Base-by-base conservation (phyloP, 2,888 invertebrate genomes). In the Trichacis sp. region DNA sequence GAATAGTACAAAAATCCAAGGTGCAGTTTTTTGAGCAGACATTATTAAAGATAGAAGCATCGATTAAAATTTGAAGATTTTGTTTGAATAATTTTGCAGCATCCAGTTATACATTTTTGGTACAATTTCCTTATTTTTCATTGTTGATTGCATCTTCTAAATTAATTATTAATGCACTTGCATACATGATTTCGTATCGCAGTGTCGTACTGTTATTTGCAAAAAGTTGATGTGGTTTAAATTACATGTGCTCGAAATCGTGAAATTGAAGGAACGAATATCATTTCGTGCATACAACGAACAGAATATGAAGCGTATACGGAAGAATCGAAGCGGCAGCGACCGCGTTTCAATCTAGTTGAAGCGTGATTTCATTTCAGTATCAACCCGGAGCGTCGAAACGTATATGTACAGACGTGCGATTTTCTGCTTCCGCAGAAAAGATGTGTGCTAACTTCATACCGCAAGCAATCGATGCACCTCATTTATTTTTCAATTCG, bases 351-450 rank as follows among this genome's bases (percentile, higher is more conserved):
- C 59, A 60, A 71, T 72, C 61, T 47, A 42, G 61, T 62, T 70
- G 73, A 71, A 74, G 76, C 79, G 79, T 78, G 80, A 83, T 83
- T 81, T 78, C 77, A 82, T 82, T 83, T 80, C 81, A 80, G 82
- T 79, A 77, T 76, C 80, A 75, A 59, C 64, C 73, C 71, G 76
- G 65, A 33, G 74, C 72, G 76, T 67, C 43, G 49, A 55, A 56
- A 50, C 72, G 68, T 70, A 71, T 69, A 66, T 57, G 66, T 53
- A 60, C 66, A 60, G 56, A 62, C 64, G 61, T 66, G 62, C 52
- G 67, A 67, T 67, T 63, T 67, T 63, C 63, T 60, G 51, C 57
- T 50, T 63, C 55, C 58, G 52, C 57, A 54, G 48, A 45, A 63
- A 48, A 60, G 57, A 67, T 63, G 48, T 63, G 67, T 63, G 67